Percentiles rank a stretch among this genome's conserved stretches.
Evolutionary conservation across 2,797 vertebrate genomes (phyloP).

Genomic region (Eulemur coronatus): DNA sequence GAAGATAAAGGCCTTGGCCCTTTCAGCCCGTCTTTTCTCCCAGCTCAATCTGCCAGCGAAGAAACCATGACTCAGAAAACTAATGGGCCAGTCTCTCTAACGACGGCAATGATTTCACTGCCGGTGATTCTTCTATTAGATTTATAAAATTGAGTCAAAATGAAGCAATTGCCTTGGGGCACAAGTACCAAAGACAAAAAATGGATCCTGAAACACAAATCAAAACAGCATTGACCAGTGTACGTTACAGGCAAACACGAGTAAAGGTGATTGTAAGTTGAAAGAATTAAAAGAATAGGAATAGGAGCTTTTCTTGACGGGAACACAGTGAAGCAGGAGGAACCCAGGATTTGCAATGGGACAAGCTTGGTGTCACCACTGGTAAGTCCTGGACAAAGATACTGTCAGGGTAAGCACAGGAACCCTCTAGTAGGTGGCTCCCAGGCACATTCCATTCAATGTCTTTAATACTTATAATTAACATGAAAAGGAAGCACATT

Average conservation of each 20-base stretch:
- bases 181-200: constrained; percentile 49
- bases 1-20: constrained; percentile 43
- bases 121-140: constrained; percentile 72
- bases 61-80: constrained; percentile 77
- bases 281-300: neutral
- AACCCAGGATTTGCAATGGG: neutral
- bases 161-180: constrained; percentile 59
- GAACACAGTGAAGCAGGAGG: neutral
- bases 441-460: neutral
- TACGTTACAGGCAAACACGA: neutral
- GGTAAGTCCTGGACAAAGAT: neutral
- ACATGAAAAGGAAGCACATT: neutral
- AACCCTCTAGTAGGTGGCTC: neutral
- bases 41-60: constrained; percentile 42
- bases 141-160: constrained; percentile 72
- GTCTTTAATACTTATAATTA: neutral
- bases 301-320: neutral
- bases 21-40: constrained; percentile 35
- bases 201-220: constrained; percentile 48
- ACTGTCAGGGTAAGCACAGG: neutral
- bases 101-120: constrained; percentile 63
- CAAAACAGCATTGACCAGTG: neutral
- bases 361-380: neutral
- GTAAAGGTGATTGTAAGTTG: neutral
- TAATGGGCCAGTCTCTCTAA: constrained; percentile 69